Evolutionary conservation across 2,888 invertebrate genomes (phyloP).

Genomic region (Caenorhabditis sp.): DNA sequence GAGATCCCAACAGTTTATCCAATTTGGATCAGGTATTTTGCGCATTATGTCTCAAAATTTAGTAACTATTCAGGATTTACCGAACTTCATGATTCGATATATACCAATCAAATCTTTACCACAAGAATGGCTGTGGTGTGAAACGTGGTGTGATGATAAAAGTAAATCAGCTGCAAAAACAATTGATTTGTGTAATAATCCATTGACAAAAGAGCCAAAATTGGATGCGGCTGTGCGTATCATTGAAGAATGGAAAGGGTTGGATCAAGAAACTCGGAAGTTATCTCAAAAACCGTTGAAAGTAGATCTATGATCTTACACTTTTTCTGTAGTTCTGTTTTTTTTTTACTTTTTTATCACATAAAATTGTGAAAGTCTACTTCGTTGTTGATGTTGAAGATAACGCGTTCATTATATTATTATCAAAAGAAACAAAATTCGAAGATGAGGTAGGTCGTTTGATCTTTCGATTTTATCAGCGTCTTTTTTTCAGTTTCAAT

Average conservation of each 20-base stretch:
- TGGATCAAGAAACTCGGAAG: conserved; percentile 84
- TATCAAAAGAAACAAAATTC: too few relatives aligned
- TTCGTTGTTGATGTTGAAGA: neutral
- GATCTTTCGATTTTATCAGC: neutral
- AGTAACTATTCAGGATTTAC: conserved; percentile 83
- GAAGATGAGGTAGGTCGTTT: neutral
- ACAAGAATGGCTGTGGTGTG: conserved; percentile 99
- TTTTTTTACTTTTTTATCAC: neutral
- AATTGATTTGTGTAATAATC: conserved; percentile 99
- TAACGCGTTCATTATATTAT: too few relatives aligned
- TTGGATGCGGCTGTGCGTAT: conserved; percentile 94
- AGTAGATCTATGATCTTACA: neutral
- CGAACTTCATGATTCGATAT: conserved; percentile 99
- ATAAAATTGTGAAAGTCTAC: neutral
- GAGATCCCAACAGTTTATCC: conserved; percentile 96
- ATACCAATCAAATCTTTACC: conserved; percentile 94
- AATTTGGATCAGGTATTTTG: conserved; percentile 80
- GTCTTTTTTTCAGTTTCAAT: neutral
- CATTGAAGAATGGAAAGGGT: conserved; percentile 93
- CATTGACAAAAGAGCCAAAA: conserved; percentile 97
- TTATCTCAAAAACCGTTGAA: neutral
- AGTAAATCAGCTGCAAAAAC: conserved; percentile 92
- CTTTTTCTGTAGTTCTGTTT: neutral
- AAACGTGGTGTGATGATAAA: conserved; percentile 95
- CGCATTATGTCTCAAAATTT: conserved; percentile 62